Evolutionary conservation across 2,888 invertebrate genomes (phyloP).

Genomic region (Eudemis profundana): DNA sequence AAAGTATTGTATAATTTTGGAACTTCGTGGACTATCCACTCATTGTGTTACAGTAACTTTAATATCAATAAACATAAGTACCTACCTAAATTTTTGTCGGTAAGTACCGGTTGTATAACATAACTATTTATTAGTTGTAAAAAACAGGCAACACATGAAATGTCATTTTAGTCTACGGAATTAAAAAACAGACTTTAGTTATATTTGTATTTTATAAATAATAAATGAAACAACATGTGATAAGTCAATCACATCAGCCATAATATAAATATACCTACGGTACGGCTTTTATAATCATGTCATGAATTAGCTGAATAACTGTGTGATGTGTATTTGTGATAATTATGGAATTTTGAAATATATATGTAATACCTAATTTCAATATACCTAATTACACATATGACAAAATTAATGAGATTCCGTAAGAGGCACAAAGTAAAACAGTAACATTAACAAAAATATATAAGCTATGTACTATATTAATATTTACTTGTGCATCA

Average conservation of each 20-base stretch:
- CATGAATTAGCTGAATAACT: conserved; percentile 20
- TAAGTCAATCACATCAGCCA: conserved; percentile 48
- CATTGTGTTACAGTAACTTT: too few relatives aligned
- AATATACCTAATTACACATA: conserved; percentile 50
- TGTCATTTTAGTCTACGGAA: too few relatives aligned
- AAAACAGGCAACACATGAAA: too few relatives aligned
- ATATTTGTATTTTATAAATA: background rate
- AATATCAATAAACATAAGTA: too few relatives aligned
- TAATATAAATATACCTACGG: conserved; percentile 8
- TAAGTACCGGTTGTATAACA: too few relatives aligned
- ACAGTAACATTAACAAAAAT: conserved; percentile 77
- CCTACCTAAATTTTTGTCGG: too few relatives aligned
- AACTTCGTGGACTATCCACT: too few relatives aligned
- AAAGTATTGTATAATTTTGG: too few relatives aligned
- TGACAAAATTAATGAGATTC: conserved; percentile 77
- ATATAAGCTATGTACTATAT: conserved; percentile 61
- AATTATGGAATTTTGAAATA: conserved; percentile 31
- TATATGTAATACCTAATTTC: conserved; percentile 49
- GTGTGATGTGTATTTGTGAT: conserved; percentile 42
- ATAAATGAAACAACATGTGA: conserved; percentile 33
- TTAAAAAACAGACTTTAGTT: too few relatives aligned
- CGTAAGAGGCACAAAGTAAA: conserved; percentile 78
- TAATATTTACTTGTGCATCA: conserved; percentile 77
- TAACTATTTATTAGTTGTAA: too few relatives aligned
- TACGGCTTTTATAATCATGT: background rate